Evolutionary conservation across 2,888 invertebrate species (phyloP).

Genomic region (Melangyna quadrimaculata): DNA sequence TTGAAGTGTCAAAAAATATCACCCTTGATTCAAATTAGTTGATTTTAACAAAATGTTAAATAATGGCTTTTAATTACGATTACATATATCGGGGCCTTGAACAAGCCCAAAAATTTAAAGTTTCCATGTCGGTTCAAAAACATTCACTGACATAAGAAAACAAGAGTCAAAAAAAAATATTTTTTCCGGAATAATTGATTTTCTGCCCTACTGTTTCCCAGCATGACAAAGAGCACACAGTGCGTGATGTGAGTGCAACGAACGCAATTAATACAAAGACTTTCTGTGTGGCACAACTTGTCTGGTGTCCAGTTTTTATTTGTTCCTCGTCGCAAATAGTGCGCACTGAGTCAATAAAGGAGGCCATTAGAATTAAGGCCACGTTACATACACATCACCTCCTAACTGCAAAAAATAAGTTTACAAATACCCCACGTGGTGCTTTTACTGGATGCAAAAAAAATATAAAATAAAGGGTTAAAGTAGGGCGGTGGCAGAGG

Average conservation of each 20-base stretch:
- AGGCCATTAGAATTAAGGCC: constrained; percentile 70
- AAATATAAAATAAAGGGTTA: constrained; percentile 24
- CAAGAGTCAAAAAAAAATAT: neutral
- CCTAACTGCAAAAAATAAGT: neutral
- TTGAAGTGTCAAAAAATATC: too few species aligned
- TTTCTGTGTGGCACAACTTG: constrained; percentile 54
- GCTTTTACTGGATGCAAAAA: neutral
- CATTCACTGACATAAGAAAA: too few species aligned
- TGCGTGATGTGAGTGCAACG: constrained; percentile 32
- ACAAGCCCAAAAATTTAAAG: too few species aligned
- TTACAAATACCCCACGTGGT: neutral
- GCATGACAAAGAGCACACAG: neutral
- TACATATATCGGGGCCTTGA: too few species aligned
- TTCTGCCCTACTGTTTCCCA: neutral
- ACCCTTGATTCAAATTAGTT: too few species aligned
- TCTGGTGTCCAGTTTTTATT: constrained; percentile 40
- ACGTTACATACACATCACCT: constrained; percentile 34
- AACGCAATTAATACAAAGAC: constrained; percentile 51
- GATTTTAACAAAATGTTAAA: too few species aligned
- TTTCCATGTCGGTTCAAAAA: too few species aligned
- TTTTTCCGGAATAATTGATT: neutral
- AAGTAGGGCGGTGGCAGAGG: constrained; percentile 31
- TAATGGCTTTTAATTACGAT: too few species aligned
- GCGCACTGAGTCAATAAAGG: constrained; percentile 43
- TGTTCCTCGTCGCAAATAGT: neutral